phyloP scores from a whole-genome alignment of 2,888 invertebrate genomes.

The Eurytoma californica region DNA sequence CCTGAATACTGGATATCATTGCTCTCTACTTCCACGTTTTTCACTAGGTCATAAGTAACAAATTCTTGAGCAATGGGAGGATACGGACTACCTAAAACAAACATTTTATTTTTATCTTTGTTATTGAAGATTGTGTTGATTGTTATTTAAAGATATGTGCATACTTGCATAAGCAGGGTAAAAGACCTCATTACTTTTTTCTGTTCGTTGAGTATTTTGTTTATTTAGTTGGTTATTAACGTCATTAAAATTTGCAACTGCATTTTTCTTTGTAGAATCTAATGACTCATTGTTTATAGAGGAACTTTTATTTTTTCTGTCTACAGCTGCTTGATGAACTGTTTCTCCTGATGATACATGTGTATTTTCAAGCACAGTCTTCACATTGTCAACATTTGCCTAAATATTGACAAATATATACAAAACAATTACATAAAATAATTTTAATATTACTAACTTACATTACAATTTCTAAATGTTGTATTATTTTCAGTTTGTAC shows the following conservation, averaged over 20 bases:
- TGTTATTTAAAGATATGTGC: neutral
- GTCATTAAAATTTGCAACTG: conserved; percentile 38
- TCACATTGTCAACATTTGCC: conserved; percentile 45
- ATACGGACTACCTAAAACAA: conserved; percentile 40
- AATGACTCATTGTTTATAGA: conserved; percentile 10
- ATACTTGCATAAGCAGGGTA: conserved; percentile 52
- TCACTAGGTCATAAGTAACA: conserved; percentile 66
- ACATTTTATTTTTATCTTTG: neutral
- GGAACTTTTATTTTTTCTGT: conserved; percentile 42
- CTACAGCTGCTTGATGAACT: conserved; percentile 27
- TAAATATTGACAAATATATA: conserved; percentile 22
- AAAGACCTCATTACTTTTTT: conserved; percentile 49
- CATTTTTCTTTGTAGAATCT: conserved; percentile 33
- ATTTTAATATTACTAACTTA: conserved; percentile 11
- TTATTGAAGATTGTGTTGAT: neutral
- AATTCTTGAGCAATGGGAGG: conserved; percentile 49
- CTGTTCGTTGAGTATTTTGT: conserved; percentile 41
- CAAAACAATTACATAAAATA: neutral
- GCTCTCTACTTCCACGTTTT: conserved; percentile 76
- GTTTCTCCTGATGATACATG: conserved; percentile 47
- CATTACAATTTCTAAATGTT: conserved; percentile 45
- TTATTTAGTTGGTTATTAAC: conserved; percentile 36
- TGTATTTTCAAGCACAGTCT: conserved; percentile 59
- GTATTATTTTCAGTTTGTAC: conserved; percentile 44
- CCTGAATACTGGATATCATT: conserved; percentile 79